These are phyloP conservation scores for Trichonephila inaurata DNA, from an alignment of 1,140 invertebrate species.

Conservation along the genomic window DNA sequence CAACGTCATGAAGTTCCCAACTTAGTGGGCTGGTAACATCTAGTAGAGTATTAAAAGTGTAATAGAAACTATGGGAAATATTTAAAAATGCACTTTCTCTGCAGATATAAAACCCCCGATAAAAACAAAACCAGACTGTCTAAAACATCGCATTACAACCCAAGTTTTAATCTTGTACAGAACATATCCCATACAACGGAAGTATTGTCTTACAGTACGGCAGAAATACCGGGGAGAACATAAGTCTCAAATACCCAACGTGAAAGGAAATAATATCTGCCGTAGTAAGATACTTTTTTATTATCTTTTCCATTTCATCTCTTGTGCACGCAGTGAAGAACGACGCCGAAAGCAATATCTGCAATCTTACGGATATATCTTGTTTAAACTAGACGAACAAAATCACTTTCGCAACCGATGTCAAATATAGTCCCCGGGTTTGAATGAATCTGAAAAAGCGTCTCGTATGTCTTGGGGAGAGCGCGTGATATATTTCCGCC, in stretches of 20 bases:
- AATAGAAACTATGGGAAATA: too few relatives aligned
- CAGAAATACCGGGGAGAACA: neutral
- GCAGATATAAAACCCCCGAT: too few relatives aligned
- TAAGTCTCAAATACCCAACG: neutral
- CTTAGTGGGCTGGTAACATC: too few relatives aligned
- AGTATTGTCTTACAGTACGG: too few relatives aligned
- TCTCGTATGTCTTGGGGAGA: neutral
- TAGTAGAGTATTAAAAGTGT: too few relatives aligned
- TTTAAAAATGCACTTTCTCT: too few relatives aligned
- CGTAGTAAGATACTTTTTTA: neutral
- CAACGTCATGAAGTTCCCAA: too few relatives aligned
- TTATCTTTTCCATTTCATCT: neutral
- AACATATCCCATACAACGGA: too few relatives aligned
- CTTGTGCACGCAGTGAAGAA: neutral
- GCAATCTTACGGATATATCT: conserved; percentile 26
- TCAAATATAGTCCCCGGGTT: conserved; percentile 48
- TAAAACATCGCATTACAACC: too few relatives aligned
- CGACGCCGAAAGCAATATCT: conserved; percentile 42
- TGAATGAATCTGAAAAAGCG: conserved; percentile 51
- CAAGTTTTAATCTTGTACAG: too few relatives aligned
- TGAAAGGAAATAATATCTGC: conserved; percentile 23
- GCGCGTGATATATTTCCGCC: conserved; percentile 20
- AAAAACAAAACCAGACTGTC: too few relatives aligned
- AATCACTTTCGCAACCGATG: conserved; percentile 54
- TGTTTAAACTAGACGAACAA: conserved; percentile 46